Percentiles rank a stretch among this genome's conserved stretches.
These are phyloP conservation scores for Dryomyza anilis DNA, from an alignment of 2,888 invertebrate genomes.

Conservation along the genomic window DNA sequence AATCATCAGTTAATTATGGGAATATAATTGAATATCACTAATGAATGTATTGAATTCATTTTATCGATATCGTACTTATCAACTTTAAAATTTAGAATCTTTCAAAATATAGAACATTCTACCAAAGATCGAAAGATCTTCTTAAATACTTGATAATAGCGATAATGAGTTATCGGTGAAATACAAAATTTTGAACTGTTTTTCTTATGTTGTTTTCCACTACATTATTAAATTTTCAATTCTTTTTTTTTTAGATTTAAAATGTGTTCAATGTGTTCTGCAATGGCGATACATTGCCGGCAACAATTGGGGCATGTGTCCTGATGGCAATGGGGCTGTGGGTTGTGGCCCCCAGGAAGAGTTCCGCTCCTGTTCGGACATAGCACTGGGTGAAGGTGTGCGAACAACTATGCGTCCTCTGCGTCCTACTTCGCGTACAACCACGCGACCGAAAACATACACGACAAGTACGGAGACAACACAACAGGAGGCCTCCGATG, in stretches of 20 bases:
- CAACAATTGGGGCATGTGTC: slow-evolving; percentile 81
- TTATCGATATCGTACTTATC: too few species aligned
- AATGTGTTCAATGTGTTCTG: slow-evolving; percentile 81
- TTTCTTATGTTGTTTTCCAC: too few species aligned
- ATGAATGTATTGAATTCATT: too few species aligned
- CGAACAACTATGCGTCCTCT: slow-evolving; percentile 61
- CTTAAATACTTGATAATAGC: too few species aligned
- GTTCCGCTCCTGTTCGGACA: slow-evolving; percentile 84
- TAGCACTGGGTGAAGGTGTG: slow-evolving; percentile 68
- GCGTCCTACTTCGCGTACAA: slow-evolving; percentile 49
- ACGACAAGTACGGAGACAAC: slow-evolving; percentile 36
- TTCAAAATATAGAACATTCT: too few species aligned
- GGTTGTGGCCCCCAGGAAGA: slow-evolving; percentile 91
- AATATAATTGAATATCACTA: too few species aligned
- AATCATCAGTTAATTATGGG: too few species aligned
- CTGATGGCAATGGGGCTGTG: slow-evolving; percentile 75
- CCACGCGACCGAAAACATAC: slow-evolving; percentile 41
- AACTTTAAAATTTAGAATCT: too few species aligned
- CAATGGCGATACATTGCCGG: slow-evolving; percentile 90
- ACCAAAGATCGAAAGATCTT: too few species aligned
- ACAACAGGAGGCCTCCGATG: slow-evolving; percentile 37
- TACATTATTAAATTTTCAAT: neutral
- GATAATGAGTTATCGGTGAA: too few species aligned
- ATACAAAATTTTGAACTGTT: too few species aligned
- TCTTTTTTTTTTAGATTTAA: slow-evolving; percentile 62